Conservation (phyloP, 2,797 vertebrate genomes). For the Epinephelus malabaricus region DNA sequence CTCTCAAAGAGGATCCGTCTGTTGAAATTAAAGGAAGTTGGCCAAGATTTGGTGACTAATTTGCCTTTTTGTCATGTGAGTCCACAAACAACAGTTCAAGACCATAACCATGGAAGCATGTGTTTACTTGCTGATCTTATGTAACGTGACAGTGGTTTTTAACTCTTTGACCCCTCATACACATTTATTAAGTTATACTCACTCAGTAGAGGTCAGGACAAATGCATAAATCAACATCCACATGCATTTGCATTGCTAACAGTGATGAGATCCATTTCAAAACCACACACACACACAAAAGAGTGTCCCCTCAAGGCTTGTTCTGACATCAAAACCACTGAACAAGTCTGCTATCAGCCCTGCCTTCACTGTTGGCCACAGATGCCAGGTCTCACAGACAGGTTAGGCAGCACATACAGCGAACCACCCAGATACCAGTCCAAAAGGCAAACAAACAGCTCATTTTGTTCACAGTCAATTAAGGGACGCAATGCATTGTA, state of each 20-base stretch:
- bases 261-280: background rate
- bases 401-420: conserved; percentile 27
- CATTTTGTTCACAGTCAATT: background rate
- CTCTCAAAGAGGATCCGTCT: background rate
- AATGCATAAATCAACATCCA: background rate
- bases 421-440: conserved; percentile 33
- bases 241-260: background rate
- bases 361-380: conserved; percentile 5
- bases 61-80: conserved; percentile 12
- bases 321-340: conserved; percentile 15
- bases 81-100: background rate
- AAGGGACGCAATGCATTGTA: conserved; percentile 10
- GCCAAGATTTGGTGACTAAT: conserved; percentile 30
- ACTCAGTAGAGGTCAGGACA: background rate
- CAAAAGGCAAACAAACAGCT: conserved; percentile 37
- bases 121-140: background rate
- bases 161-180: background rate
- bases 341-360: background rate
- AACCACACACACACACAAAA: conserved; percentile 1
- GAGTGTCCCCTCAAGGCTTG: conserved; percentile 1
- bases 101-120: conserved; percentile 8
- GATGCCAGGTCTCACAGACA: conserved; percentile 30
- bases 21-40: conserved; percentile 39
- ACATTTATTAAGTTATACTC: conserved; percentile 9
- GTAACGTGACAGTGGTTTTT: background rate